These are phyloP conservation scores for Barypeithes pellucidus DNA, from an alignment of 2,888 invertebrate species.

Conservation along the genomic window DNA sequence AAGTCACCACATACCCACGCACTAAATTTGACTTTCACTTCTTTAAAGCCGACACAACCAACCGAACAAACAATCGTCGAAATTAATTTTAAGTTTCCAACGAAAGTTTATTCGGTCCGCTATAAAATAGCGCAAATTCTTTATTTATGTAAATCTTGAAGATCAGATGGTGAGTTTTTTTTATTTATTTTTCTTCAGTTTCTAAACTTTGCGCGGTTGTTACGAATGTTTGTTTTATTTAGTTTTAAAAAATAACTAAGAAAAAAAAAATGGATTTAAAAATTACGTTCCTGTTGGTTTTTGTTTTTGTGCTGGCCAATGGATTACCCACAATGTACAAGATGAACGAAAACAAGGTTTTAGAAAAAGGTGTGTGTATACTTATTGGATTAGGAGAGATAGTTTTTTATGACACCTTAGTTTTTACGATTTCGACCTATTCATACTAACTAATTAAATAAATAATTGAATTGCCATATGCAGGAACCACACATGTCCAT, in stretches of 20 bases:
- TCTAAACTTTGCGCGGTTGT: conserved; percentile 10
- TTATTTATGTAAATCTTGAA: conserved; percentile 39
- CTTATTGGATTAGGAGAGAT: too few relatives aligned
- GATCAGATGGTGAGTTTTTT: conserved; percentile 39
- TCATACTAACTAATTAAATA: too few relatives aligned
- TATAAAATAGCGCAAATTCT: conserved; percentile 43
- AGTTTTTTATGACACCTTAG: too few relatives aligned
- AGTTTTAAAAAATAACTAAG: not conserved
- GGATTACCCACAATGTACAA: conserved; percentile 54
- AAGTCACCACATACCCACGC: conserved; percentile 17
- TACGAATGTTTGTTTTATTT: not conserved
- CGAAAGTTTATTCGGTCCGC: conserved; percentile 7
- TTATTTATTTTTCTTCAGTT: conserved; percentile 35
- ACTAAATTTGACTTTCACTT: conserved; percentile 50
- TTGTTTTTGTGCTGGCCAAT: conserved; percentile 30
- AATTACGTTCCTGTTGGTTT: conserved; percentile 44
- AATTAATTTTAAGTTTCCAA: not conserved
- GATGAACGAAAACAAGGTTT: conserved; percentile 51
- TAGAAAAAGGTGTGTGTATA: conserved; percentile 49
- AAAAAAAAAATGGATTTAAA: conserved; percentile 45
- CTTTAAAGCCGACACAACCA: conserved; percentile 30
- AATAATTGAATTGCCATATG: too few relatives aligned
- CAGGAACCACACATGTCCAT: too few relatives aligned
- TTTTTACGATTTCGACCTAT: too few relatives aligned
- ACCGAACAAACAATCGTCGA: conserved; percentile 25